Evolutionary conservation across 2,113 vertebrate genomes (phyloP).

Genomic region (Macquaria ambigua): DNA sequence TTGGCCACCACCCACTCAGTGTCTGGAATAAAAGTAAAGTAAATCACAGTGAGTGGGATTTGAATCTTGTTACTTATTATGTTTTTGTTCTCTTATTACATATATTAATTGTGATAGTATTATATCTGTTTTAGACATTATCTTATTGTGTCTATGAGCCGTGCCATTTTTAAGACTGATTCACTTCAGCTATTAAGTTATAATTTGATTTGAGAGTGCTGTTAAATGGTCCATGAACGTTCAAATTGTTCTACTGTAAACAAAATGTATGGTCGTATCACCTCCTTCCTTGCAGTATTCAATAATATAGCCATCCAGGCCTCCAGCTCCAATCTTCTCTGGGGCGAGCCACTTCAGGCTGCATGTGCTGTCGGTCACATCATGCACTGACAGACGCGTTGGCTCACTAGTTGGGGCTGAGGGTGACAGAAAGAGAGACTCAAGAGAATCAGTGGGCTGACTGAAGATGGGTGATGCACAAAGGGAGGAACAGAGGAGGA

Average conservation of each 20-base stretch:
- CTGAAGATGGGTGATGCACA: neutral
- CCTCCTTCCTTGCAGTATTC: conserved; percentile 93
- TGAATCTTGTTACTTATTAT: neutral
- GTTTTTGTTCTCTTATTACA: conserved; percentile 1
- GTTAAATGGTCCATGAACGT: neutral
- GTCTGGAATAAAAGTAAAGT: conserved; percentile 71
- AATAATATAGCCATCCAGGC: conserved; percentile 91
- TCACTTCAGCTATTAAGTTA: neutral
- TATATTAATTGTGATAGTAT: neutral
- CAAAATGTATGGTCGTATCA: conserved; percentile 48
- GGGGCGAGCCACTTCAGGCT: conserved; percentile 92
- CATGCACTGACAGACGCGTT: conserved; percentile 85
- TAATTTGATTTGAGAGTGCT: neutral
- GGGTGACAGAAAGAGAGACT: conserved; percentile 39
- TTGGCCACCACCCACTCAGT: conserved; percentile 89
- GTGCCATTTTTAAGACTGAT: neutral
- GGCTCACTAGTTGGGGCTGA: conserved; percentile 92
- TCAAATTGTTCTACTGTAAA: neutral
- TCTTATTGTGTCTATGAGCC: neutral
- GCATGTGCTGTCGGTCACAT: conserved; percentile 90
- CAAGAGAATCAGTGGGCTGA: neutral
- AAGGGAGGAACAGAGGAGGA: conserved; percentile 5
- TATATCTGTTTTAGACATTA: neutral
- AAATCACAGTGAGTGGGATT: conserved; percentile 27
- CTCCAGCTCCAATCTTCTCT: conserved; percentile 89